Evolutionary conservation across 2,888 invertebrate species (phyloP), one percentile per base, ranked within the genome.

Genomic region (Cerceris rybyensis): DNA sequence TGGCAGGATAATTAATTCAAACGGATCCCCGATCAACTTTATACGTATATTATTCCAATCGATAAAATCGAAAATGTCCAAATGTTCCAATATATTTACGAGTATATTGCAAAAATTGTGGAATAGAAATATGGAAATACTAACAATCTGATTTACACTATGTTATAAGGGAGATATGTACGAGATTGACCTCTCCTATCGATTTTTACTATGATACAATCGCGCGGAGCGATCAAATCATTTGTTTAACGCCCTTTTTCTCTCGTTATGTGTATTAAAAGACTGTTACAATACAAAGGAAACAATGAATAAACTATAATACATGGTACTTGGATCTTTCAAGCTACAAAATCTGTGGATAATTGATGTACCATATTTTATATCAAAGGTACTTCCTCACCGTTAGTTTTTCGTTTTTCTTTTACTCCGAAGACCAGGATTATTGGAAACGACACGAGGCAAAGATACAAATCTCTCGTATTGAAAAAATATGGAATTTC

Each of bases 401-500:
- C 49, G 61, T 43, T n/a, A 6, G 13, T 54, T 28, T 8, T 46
- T n/a, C 9, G 13, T 54, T 28, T 8, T 46, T 5, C 46, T 7
- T 14, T 52, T 74, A 67, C 67, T 70, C 52, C 65, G 58, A 65
- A 57, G 57, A 58, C 52, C 64, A 57, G 13, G 55, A 69, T 49
- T 69, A 57, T 39, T 49, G 50, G 66, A 70, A 68, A 52, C 57
- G 67, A 60, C 28, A 80, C 75, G 49, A 54, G 70, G 61, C 57
- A 65, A 58, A 58, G 42, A 70, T 70, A 73, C 57, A 80, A 75
- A 67, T 60, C 57, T 69, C 65, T 68, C 61, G 60, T 63, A 65
- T 79, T 80, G 68, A 69, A 80, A 80, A 80, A 80, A 75, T 80
- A 80, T 71, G 57, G 64, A 14, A 75, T 57, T 69, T n/a, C 66